Conservation (phyloP, 2,797 vertebrate genomes). For the Argya squamiceps region DNA sequence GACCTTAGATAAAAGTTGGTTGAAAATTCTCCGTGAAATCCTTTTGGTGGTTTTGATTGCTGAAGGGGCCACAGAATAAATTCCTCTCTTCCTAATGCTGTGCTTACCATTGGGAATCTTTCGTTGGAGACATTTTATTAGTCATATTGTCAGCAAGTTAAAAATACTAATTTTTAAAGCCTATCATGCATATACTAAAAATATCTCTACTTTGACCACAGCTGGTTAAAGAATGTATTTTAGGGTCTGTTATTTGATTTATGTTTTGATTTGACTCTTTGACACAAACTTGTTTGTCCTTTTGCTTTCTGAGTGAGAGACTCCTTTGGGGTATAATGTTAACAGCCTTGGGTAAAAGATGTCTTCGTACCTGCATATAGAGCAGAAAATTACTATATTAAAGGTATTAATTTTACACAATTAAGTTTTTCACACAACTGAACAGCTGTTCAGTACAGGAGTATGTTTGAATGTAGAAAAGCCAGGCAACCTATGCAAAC, state of each 20-base stretch:
- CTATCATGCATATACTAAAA: neutral
- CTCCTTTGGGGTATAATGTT: neutral
- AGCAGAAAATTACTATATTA: neutral
- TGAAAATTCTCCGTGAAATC: constrained; percentile 27
- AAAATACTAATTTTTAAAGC: neutral
- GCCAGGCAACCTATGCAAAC: neutral
- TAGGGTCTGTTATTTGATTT: neutral
- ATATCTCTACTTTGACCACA: neutral
- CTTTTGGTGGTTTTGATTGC: neutral
- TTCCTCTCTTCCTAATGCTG: neutral
- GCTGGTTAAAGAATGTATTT: neutral
- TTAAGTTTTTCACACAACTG: neutral
- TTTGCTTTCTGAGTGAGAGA: neutral
- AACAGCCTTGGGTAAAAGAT: neutral
- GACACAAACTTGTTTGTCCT: neutral
- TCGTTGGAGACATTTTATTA: neutral
- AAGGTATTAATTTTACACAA: neutral
- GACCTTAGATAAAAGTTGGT: neutral
- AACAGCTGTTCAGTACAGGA: neutral
- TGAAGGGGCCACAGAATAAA: neutral
- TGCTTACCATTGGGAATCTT: neutral
- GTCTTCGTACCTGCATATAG: neutral
- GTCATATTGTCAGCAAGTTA: neutral
- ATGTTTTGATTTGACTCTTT: neutral
- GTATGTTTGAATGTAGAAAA: neutral